Evolutionary conservation across 2,888 invertebrate genomes (phyloP).

Genomic region (Limnephilus marmoratus): DNA sequence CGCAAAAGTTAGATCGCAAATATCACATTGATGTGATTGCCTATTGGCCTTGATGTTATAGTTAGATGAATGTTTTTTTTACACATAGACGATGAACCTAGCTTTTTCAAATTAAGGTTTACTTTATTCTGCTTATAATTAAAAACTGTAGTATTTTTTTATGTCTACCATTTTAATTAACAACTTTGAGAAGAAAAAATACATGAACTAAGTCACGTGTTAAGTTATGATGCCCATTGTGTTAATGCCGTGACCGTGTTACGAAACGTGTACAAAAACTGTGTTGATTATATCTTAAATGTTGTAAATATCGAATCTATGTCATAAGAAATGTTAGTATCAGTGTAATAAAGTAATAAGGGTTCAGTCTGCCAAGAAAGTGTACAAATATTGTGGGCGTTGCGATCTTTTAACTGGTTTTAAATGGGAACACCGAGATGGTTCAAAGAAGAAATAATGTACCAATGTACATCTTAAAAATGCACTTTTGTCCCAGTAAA

Average conservation of each 20-base stretch:
- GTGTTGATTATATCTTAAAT: not conserved
- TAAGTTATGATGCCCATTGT: not conserved
- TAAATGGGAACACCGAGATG: too few species aligned
- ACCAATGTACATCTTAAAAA: too few species aligned
- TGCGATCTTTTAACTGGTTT: too few species aligned
- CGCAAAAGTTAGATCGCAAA: not conserved
- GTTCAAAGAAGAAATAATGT: too few species aligned
- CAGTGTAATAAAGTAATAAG: not conserved
- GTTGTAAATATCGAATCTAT: not conserved
- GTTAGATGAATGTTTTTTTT: not conserved
- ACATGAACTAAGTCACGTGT: not conserved
- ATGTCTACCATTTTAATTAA: not conserved
- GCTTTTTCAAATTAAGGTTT: not conserved
- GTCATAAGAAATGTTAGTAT: not conserved
- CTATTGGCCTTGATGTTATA: not conserved
- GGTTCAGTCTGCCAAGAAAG: too few species aligned
- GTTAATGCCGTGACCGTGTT: not conserved
- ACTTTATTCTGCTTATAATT: not conserved
- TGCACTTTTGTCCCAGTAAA: too few species aligned
- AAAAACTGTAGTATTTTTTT: not conserved
- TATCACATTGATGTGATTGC: not conserved
- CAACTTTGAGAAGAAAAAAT: not conserved
- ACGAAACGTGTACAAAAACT: not conserved
- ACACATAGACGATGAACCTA: not conserved
- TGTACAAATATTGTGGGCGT: too few species aligned